These are phyloP conservation scores for Brenthis daphne DNA, from an alignment of 2,888 invertebrate species.

Conservation along the genomic window DNA sequence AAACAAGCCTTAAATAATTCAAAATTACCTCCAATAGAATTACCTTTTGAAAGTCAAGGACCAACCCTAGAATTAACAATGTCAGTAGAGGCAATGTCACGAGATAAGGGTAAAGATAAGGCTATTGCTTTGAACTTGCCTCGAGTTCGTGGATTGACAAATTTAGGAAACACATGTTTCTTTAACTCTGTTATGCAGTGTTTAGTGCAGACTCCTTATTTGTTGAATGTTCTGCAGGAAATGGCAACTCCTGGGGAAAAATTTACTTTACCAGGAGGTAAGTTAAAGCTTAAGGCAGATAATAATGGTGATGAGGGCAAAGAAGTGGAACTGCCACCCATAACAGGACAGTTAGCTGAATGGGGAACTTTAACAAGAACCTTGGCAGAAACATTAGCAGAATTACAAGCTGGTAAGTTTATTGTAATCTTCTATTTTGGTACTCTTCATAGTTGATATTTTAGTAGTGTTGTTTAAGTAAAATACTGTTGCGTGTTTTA, in stretches of 20 bases:
- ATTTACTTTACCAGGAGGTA: slow-evolving; percentile 88
- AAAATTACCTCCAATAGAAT: slow-evolving; percentile 64
- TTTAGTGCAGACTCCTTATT: slow-evolving; percentile 91
- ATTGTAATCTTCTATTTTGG: neutral
- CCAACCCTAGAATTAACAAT: slow-evolving; percentile 50
- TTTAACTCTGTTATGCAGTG: slow-evolving; percentile 98
- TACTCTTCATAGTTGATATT: no score
- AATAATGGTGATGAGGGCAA: slow-evolving; percentile 67
- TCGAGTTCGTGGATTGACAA: slow-evolving; percentile 90
- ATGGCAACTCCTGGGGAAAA: slow-evolving; percentile 85
- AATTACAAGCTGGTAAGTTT: slow-evolving; percentile 82
- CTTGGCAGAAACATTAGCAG: slow-evolving; percentile 86
- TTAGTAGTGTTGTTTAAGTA: no score
- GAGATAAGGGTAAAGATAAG: slow-evolving; percentile 70
- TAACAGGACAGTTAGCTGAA: slow-evolving; percentile 85
- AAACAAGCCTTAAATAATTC: slow-evolving; percentile 73
- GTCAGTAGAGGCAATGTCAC: slow-evolving; percentile 50
- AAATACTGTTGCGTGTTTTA: no score
- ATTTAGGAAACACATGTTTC: slow-evolving; percentile 98
- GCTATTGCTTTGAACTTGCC: slow-evolving; percentile 65
- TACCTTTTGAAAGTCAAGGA: slow-evolving; percentile 41
- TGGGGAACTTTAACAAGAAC: slow-evolving; percentile 87
- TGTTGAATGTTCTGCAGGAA: slow-evolving; percentile 87
- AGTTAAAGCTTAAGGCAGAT: slow-evolving; percentile 75
- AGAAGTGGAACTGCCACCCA: slow-evolving; percentile 83